Conservation (phyloP, 1,140 invertebrate species). For the Gryllus bimaculatus region DNA sequence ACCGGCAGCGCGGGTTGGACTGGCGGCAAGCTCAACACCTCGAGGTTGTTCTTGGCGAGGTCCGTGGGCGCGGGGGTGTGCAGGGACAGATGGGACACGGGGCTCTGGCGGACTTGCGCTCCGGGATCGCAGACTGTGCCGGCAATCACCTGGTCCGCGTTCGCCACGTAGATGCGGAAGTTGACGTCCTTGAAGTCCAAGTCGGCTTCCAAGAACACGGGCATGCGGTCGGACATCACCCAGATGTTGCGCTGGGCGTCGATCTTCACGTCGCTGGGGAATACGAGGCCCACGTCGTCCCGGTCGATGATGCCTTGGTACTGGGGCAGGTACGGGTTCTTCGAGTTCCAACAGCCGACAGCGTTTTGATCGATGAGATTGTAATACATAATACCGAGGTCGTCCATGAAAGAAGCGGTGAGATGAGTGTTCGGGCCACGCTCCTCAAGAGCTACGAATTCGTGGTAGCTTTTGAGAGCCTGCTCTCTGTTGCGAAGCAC, state of each 20-base stretch:
- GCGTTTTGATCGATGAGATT: slow-evolving; percentile 69
- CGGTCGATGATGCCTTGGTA: slow-evolving; percentile 51
- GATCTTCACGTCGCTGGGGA: slow-evolving; percentile 69
- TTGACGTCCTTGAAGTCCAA: slow-evolving; percentile 64
- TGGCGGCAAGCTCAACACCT: neutral
- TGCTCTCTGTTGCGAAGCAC: slow-evolving; percentile 37
- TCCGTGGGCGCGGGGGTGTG: neutral
- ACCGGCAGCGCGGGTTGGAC: neutral
- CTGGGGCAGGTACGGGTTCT: slow-evolving; percentile 48
- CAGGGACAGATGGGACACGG: neutral
- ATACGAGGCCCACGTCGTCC: slow-evolving; percentile 63
- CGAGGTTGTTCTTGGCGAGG: neutral
- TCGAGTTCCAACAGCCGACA: slow-evolving; percentile 69
- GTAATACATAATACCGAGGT: slow-evolving; percentile 61
- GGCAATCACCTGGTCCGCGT: slow-evolving; percentile 49
- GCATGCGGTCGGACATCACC: slow-evolving; percentile 73
- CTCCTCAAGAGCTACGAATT: slow-evolving; percentile 52
- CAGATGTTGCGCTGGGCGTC: slow-evolving; percentile 51
- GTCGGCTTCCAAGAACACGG: slow-evolving; percentile 57
- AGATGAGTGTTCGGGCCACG: slow-evolving; percentile 56
- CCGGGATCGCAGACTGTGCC: slow-evolving; percentile 51
- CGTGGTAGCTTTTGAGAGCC: slow-evolving; percentile 52
- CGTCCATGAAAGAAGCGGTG: slow-evolving; percentile 60
- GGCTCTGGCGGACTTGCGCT: neutral
- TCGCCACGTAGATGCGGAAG: slow-evolving; percentile 61